Conservation (phyloP, 1,140 invertebrate genomes). For the Ips typographus region DNA sequence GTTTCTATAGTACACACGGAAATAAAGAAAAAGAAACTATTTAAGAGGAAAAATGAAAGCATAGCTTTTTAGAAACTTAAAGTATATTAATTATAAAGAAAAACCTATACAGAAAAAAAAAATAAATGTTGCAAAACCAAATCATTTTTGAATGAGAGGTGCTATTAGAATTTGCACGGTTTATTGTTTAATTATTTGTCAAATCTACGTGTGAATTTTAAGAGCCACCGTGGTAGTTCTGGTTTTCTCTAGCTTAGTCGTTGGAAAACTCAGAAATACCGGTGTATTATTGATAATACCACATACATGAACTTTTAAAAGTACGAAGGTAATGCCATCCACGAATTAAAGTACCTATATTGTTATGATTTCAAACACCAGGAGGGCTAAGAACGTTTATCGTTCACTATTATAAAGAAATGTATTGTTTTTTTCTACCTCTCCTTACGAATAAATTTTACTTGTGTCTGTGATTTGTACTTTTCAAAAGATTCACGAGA, state of each 20-base stretch:
- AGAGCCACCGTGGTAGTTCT: not conserved
- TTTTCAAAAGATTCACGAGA: conserved; percentile 41
- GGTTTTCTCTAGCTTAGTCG: not conserved
- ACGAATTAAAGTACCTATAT: conserved; percentile 15
- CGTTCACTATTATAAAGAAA: not conserved
- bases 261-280: conserved; percentile 20
- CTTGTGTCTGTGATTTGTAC: conserved; percentile 40
- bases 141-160: conserved; percentile 27
- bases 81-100: conserved; percentile 37
- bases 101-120: conserved; percentile 38
- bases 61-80: conserved; percentile 44
- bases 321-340: conserved; percentile 45
- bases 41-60: conserved; percentile 36
- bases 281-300: conserved; percentile 19
- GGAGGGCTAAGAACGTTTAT: too few relatives aligned
- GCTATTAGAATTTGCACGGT: not conserved
- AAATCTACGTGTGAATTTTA: not conserved
- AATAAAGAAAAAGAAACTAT: conserved; percentile 22
- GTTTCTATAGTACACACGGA: conserved; percentile 12
- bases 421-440: conserved; percentile 9
- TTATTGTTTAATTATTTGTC: not conserved
- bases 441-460: conserved; percentile 11
- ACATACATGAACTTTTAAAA: conserved; percentile 42
- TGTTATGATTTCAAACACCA: too few relatives aligned
- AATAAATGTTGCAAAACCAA: conserved; percentile 42